These are phyloP conservation scores for Forbesichthys agassizii DNA, from an alignment of 2,113 vertebrate genomes.

Conservation along the genomic window DNA sequence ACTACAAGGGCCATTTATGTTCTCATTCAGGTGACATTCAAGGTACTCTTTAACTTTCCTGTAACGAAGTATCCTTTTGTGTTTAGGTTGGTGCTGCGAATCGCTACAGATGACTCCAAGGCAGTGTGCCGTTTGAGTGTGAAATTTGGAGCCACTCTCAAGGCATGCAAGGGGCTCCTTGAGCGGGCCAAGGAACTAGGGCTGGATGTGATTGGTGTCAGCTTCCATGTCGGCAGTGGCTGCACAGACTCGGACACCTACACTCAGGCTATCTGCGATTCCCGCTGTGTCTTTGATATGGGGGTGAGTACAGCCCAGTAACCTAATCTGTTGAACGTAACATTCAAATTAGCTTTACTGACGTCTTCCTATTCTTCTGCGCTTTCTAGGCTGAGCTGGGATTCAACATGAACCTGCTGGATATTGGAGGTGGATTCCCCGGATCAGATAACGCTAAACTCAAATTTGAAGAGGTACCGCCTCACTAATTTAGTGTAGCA, in stretches of 20 bases:
- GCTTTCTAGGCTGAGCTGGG: slow-evolving; percentile 85
- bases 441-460: slow-evolving; percentile 93
- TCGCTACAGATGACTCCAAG: slow-evolving; percentile 96
- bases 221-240: slow-evolving; percentile 97
- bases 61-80: neutral
- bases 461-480: slow-evolving; percentile 93
- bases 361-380: neutral
- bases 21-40: neutral
- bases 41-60: too few relatives aligned
- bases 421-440: slow-evolving; percentile 97
- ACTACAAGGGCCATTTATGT: neutral
- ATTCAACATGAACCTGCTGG: slow-evolving; percentile 90
- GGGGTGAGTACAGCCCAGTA: slow-evolving; percentile 80
- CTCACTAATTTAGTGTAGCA: neutral
- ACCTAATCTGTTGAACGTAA: neutral
- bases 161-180: slow-evolving; percentile 87
- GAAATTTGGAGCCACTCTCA: slow-evolving; percentile 94
- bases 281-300: slow-evolving; percentile 94
- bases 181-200: slow-evolving; percentile 89
- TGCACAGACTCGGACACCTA: slow-evolving; percentile 91
- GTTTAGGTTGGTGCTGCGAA: slow-evolving; percentile 90
- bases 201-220: slow-evolving; percentile 91
- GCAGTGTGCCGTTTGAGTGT: slow-evolving; percentile 92
- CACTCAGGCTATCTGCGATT: slow-evolving; percentile 89
- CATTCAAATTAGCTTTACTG: neutral